Conservation (phyloP, 1,140 invertebrate genomes). For the Tribolium castaneum region DNA sequence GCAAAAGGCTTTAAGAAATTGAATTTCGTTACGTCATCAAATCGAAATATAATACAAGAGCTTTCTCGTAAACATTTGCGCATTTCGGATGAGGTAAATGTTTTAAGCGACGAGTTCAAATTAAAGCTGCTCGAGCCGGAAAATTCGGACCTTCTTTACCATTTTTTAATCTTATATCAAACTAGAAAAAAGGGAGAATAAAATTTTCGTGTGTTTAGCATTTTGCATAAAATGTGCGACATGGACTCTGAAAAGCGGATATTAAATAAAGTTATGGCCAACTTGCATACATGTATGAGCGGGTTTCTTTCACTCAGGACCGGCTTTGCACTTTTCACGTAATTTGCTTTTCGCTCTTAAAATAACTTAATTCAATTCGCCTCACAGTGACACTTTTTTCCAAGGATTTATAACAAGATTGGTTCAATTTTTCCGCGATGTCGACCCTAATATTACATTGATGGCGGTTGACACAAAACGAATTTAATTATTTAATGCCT, state of each 20-base stretch:
- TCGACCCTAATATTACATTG: background rate
- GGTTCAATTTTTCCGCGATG: background rate
- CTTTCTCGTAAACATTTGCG: constrained; percentile 25
- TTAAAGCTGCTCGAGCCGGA: constrained; percentile 14
- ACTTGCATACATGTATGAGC: constrained; percentile 25
- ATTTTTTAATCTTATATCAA: constrained; percentile 14
- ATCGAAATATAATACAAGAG: constrained; percentile 30
- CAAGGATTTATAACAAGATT: background rate
- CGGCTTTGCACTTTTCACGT: no score
- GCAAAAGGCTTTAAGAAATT: constrained; percentile 34
- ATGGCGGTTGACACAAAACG: constrained; percentile 4
- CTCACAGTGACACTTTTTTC: background rate
- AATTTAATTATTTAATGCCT: background rate
- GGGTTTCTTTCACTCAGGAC: background rate
- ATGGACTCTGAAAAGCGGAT: constrained; percentile 30
- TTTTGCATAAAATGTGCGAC: constrained; percentile 27
- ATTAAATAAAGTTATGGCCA: constrained; percentile 36
- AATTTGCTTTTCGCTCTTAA: no score
- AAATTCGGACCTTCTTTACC: background rate
- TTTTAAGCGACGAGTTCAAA: constrained; percentile 1
- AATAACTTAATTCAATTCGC: background rate
- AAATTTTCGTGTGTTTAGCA: constrained; percentile 14
- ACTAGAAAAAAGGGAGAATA: constrained; percentile 9
- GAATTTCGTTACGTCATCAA: constrained; percentile 33
- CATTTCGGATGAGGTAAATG: constrained; percentile 12